Base-by-base conservation (phyloP, 2,797 vertebrate genomes). In the Leptodactylus fallax region DNA sequence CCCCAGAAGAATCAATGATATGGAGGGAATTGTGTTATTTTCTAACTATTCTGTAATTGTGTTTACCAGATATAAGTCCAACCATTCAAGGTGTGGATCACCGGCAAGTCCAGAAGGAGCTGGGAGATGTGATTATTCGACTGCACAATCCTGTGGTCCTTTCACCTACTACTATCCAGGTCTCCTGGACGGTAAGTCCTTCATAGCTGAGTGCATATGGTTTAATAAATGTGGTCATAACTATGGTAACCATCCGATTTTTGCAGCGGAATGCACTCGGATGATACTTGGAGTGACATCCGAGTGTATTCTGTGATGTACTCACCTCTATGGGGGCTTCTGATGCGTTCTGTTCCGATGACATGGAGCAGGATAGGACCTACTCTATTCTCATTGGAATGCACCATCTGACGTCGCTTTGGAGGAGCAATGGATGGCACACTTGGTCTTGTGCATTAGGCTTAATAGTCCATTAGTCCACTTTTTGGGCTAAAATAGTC, bases 1-100 rank as follows among this genome's bases (percentile, higher is more conserved):
- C 45, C 45, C 3, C 45, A 11, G 49, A 10, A 65, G 23, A 71
- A 69, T 71, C 65, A 83, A 51, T 83, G 13, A 25, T n/a, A 27
- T 25, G 16, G 27, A 53, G n/a, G 4, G 55, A 69, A 55, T 13
- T 23, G 13, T 65, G 47, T 14, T 53, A 69, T 9, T 47, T 69
- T 56, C 19, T 85, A 51, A 61, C n/a, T 78, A 19, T 49, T 79
- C 16, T 47, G 16, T 77, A 12, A 47, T 79, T 92, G 61, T 47
- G 47, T 1, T 74, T 88, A 80, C 0, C 90, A 99, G 98, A 99
- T 93, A 99, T 99, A 92, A 99, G 97, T 90, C 98, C 98, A 85
- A 98, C 98, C 86, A 96, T 98, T 51, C 98, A 99, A 93, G 98
- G 98, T 51, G 97, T 99, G 25, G 98, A 99, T 93, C 98, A 99